Conservation (phyloP, 2,113 vertebrate species). For the Agapornis roseicollis region DNA sequence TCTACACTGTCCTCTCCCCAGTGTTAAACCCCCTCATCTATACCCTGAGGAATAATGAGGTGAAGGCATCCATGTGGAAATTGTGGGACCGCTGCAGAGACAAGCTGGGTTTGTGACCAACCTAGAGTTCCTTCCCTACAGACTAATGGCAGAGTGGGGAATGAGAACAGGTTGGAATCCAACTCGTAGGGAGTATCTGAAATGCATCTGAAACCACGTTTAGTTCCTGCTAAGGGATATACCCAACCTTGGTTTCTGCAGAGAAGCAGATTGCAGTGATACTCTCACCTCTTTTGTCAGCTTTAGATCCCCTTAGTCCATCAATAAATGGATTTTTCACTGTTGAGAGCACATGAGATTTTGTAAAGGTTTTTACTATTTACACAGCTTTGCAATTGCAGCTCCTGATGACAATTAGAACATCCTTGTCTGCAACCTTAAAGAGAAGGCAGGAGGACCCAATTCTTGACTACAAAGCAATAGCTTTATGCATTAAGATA, state of each 20-base stretch:
- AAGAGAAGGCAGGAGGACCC: neutral
- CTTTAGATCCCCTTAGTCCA: neutral
- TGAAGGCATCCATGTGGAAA: slow-evolving; percentile 16
- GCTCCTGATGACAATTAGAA: neutral
- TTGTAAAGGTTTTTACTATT: neutral
- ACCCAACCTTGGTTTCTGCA: neutral
- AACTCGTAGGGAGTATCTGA: neutral
- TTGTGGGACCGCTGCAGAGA: neutral
- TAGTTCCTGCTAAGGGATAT: neutral
- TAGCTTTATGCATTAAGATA: neutral
- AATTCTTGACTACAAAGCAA: neutral
- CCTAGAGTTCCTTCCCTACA: neutral
- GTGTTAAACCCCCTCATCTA: slow-evolving; percentile 50
- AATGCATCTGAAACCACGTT: neutral
- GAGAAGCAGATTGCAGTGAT: neutral
- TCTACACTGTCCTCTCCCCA: neutral
- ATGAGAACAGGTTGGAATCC: neutral
- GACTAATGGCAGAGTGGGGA: neutral
- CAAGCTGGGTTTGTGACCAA: neutral
- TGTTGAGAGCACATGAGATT: neutral
- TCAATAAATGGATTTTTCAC: neutral
- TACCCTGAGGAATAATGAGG: slow-evolving; percentile 12
- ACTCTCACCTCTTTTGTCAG: neutral
- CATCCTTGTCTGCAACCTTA: neutral
- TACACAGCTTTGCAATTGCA: neutral